phyloP scores from a whole-genome alignment of 2,888 invertebrate genomes.

The Drosophila kanekoi region DNA sequence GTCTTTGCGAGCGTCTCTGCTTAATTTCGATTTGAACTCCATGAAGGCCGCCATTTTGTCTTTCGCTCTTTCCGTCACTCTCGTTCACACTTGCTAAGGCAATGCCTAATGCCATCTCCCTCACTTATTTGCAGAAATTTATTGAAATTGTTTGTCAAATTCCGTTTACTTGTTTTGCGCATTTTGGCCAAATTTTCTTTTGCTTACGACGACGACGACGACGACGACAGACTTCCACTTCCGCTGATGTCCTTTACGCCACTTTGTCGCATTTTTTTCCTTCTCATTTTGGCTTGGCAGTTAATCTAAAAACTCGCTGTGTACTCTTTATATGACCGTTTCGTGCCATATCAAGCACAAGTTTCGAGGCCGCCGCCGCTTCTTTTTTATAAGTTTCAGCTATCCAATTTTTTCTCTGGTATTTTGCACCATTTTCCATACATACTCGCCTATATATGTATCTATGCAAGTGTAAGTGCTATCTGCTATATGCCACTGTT shows the following conservation, averaged over 20 bases:
- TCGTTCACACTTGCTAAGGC: slow-evolving; percentile 26
- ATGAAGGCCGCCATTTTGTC: slow-evolving; percentile 72
- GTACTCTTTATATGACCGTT: slow-evolving; percentile 52
- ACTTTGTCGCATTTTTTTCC: slow-evolving; percentile 42
- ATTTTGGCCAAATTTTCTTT: slow-evolving; percentile 65
- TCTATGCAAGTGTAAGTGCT: slow-evolving; percentile 10
- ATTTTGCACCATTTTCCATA: slow-evolving; percentile 21
- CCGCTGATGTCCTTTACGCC: slow-evolving; percentile 62
- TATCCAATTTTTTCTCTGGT: slow-evolving; percentile 29
- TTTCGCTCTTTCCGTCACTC: slow-evolving; percentile 27
- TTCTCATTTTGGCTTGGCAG: slow-evolving; percentile 47
- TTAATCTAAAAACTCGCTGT: slow-evolving; percentile 70
- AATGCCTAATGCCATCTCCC: slow-evolving; percentile 32
- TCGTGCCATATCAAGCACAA: slow-evolving; percentile 68
- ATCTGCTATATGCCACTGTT: slow-evolving; percentile 37
- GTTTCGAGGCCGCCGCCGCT: slow-evolving; percentile 37
- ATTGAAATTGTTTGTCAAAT: slow-evolving; percentile 82
- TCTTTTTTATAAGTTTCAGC: slow-evolving; percentile 53
- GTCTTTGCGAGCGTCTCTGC: slow-evolving; percentile 38
- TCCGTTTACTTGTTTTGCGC: slow-evolving; percentile 78
- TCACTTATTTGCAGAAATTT: slow-evolving; percentile 79
- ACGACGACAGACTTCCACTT: slow-evolving; percentile 63
- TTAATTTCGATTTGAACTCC: slow-evolving; percentile 78
- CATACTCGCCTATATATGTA: slow-evolving; percentile 15
- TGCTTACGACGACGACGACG: slow-evolving; percentile 23